phyloP scores from a whole-genome alignment of 2,888 invertebrate species.

The Agonopterix subpropinquella region DNA sequence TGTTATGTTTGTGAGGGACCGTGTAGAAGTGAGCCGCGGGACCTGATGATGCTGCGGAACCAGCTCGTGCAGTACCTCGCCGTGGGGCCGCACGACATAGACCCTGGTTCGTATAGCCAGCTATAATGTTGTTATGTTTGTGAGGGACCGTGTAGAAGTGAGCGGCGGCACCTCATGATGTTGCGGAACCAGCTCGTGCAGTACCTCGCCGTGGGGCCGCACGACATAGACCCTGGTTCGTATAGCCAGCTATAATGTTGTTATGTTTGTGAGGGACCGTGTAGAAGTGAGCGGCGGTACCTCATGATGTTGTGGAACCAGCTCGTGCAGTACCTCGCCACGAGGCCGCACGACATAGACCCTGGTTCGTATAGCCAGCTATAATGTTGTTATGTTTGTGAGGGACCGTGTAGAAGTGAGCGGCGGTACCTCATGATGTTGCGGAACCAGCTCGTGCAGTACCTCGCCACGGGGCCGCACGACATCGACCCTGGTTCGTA shows the following conservation, averaged over 20 bases:
- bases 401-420: slow-evolving; percentile 81
- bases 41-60: slow-evolving; percentile 89
- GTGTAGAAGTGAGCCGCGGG: slow-evolving; percentile 80
- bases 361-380: slow-evolving; percentile 25
- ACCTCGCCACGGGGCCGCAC: slow-evolving; percentile 56
- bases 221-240: slow-evolving; percentile 31
- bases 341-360: slow-evolving; percentile 25
- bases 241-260: neutral
- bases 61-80: slow-evolving; percentile 82
- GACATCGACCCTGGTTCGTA: slow-evolving; percentile 31
- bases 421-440: slow-evolving; percentile 86
- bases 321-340: slow-evolving; percentile 79
- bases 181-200: slow-evolving; percentile 88
- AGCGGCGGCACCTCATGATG: slow-evolving; percentile 85
- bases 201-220: slow-evolving; percentile 64
- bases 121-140: slow-evolving; percentile 8
- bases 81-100: slow-evolving; percentile 25
- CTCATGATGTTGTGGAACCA: slow-evolving; percentile 90
- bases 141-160: slow-evolving; percentile 81
- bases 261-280: slow-evolving; percentile 75
- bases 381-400: slow-evolving; percentile 10
- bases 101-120: slow-evolving; percentile 27
- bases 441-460: slow-evolving; percentile 87
- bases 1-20: slow-evolving; percentile 72
- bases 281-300: slow-evolving; percentile 81